Percentiles rank a stretch among this genome's conserved stretches.
Evolutionary conservation across 35 echinoderm and acorn worm species (phyloP).

Genomic region (Heliocidaris erythrogramma): DNA sequence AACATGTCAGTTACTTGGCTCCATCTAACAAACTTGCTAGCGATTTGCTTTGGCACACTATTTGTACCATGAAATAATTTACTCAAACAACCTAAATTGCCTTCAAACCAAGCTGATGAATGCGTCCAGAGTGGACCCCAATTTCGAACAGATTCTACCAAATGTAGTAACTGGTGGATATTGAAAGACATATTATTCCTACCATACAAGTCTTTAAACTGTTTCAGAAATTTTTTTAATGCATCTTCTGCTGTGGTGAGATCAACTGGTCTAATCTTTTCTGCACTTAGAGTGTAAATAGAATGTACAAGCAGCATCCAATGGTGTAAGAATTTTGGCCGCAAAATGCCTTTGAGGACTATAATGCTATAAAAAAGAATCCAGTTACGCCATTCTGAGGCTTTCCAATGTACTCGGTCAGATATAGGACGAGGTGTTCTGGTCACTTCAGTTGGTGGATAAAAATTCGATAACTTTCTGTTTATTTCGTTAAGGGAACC

Average conservation of each 20-base stretch:
- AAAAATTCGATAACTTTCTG: constrained; percentile 14
- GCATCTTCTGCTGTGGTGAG: neutral
- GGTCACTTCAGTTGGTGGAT: constrained; percentile 24
- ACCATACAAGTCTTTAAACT: constrained; percentile 35
- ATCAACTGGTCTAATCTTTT: constrained; percentile 11
- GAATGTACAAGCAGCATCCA: constrained; percentile 24
- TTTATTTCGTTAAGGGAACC: constrained; percentile 15
- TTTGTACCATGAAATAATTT: too few species aligned
- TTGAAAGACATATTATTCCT: constrained; percentile 44
- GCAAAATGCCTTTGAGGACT: constrained; percentile 34
- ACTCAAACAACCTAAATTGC: too few species aligned
- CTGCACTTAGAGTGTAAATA: constrained; percentile 22
- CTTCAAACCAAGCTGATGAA: constrained; percentile 36
- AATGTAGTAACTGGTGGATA: constrained; percentile 37
- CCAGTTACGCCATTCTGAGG: constrained; percentile 19
- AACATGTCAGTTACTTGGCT: too few species aligned
- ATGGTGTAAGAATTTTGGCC: constrained; percentile 26
- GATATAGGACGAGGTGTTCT: constrained; percentile 14
- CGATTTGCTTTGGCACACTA: too few species aligned
- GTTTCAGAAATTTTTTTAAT: constrained; percentile 13
- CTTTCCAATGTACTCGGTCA: constrained; percentile 30
- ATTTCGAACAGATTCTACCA: constrained; percentile 28
- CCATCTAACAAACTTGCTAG: too few species aligned
- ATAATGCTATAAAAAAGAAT: constrained; percentile 25
- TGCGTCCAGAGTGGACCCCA: constrained; percentile 28